These are phyloP conservation scores for Paedocypris sp. DNA, from an alignment of 2,113 vertebrate species.

Conservation along the genomic window DNA sequence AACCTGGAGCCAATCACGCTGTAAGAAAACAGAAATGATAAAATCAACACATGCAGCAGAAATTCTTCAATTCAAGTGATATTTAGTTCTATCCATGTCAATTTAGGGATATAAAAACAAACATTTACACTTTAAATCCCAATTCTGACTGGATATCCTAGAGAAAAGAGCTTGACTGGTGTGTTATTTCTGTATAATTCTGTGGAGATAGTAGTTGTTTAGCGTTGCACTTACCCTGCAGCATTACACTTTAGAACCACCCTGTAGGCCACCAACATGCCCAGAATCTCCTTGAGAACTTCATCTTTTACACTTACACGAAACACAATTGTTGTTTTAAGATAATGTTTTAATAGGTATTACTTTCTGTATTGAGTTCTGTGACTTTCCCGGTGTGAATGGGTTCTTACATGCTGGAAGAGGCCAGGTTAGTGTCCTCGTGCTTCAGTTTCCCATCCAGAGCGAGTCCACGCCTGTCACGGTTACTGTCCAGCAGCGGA, in stretches of 20 bases:
- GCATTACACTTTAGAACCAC: conserved; percentile 76
- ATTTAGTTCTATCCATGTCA: background rate
- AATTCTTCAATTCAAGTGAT: no score
- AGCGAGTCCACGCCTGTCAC: conserved; percentile 71
- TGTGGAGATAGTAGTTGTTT: no score
- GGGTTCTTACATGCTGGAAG: conserved; percentile 47
- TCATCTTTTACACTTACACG: conserved; percentile 76
- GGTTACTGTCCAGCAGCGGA: conserved; percentile 73
- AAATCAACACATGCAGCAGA: background rate
- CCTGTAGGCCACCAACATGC: conserved; percentile 85
- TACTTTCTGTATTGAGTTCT: no score
- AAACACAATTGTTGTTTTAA: no score
- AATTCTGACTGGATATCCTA: no score
- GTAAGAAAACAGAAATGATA: background rate
- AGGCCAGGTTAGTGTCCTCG: conserved; percentile 87
- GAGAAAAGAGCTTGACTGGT: no score
- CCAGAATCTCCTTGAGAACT: conserved; percentile 76
- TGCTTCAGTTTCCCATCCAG: conserved; percentile 85
- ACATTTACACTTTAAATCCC: no score
- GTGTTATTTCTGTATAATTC: no score
- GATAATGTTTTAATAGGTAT: no score
- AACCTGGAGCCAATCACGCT: conserved; percentile 37
- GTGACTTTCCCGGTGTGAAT: no score
- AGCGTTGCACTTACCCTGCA: conserved; percentile 69
- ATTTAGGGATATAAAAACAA: background rate